These are phyloP conservation scores for Drosophila tropicalis DNA, from an alignment of 1,140 invertebrate genomes.

Conservation along the genomic window DNA sequence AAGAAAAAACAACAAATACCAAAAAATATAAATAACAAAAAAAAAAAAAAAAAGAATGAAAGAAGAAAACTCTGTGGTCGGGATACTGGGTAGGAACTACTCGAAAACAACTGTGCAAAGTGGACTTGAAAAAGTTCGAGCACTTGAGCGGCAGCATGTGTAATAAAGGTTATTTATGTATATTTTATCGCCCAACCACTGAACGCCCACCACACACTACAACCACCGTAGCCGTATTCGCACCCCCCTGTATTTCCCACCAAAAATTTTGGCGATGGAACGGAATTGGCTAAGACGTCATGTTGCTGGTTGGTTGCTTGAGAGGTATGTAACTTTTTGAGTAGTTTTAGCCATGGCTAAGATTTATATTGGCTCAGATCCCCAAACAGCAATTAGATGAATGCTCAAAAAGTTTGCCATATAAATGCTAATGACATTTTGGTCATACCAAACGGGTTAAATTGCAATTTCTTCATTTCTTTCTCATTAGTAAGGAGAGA, in stretches of 20 bases:
- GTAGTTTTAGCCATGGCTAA: slow-evolving; percentile 49
- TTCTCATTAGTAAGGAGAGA: slow-evolving; percentile 30
- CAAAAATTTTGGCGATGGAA: background rate
- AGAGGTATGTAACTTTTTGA: slow-evolving; percentile 52
- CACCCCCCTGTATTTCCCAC: background rate
- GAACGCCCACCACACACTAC: slow-evolving; percentile 5
- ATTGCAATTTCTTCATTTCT: slow-evolving; percentile 53
- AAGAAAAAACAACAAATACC: slow-evolving; percentile 7
- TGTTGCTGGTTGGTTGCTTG: background rate
- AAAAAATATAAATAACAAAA: slow-evolving; percentile 20
- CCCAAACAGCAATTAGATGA: slow-evolving; percentile 68
- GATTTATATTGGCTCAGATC: slow-evolving; percentile 72
- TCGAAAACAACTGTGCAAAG: slow-evolving; percentile 77
- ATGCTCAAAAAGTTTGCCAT: slow-evolving; percentile 70
- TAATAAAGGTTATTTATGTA: slow-evolving; percentile 82
- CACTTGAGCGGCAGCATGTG: slow-evolving; percentile 78
- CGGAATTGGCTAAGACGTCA: slow-evolving; percentile 28
- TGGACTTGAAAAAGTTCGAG: slow-evolving; percentile 80
- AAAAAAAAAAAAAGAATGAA: slow-evolving; percentile 18
- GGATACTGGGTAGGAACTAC: slow-evolving; percentile 58
- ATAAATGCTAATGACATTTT: slow-evolving; percentile 69
- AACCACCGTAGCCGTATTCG: too few relatives aligned
- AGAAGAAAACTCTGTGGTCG: slow-evolving; percentile 16
- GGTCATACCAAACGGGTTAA: slow-evolving; percentile 27
- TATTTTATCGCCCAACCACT: slow-evolving; percentile 65